These are phyloP conservation scores for Drosophila mettleri DNA, from an alignment of 2,888 invertebrate genomes.

Conservation along the genomic window DNA sequence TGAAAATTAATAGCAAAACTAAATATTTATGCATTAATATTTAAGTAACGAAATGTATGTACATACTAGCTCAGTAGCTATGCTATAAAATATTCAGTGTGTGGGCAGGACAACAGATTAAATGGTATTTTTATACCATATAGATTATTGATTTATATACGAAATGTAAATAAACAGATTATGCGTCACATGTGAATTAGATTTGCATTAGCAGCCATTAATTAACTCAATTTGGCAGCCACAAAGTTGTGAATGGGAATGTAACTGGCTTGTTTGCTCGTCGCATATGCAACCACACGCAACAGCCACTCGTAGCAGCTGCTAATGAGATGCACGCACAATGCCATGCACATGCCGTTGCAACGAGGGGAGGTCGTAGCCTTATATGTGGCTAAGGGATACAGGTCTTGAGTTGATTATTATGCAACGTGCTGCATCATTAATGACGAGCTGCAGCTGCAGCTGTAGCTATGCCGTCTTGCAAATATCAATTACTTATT, in stretches of 20 bases:
- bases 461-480: not conserved
- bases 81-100: not conserved
- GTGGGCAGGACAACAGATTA: not conserved
- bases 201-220: not conserved
- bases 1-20: not conserved
- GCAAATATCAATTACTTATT: constrained; percentile 18
- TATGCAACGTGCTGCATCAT: constrained; percentile 1
- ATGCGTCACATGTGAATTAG: too few relatives aligned
- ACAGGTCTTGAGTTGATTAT: not conserved
- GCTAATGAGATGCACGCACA: constrained; percentile 38
- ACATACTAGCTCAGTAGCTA: too few relatives aligned
- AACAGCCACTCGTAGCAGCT: not conserved
- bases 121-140: not conserved
- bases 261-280: not conserved
- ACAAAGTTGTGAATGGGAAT: not conserved
- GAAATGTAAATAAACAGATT: not conserved
- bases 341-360: too few relatives aligned
- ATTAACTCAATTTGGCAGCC: constrained; percentile 6
- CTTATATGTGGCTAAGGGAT: not conserved
- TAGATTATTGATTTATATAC: not conserved
- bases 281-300: not conserved
- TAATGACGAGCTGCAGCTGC: not conserved
- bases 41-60: too few relatives aligned
- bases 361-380: not conserved
- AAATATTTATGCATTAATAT: not conserved